phyloP scores from a whole-genome alignment of 2,888 invertebrate species.

The Cybosia mesomella region DNA sequence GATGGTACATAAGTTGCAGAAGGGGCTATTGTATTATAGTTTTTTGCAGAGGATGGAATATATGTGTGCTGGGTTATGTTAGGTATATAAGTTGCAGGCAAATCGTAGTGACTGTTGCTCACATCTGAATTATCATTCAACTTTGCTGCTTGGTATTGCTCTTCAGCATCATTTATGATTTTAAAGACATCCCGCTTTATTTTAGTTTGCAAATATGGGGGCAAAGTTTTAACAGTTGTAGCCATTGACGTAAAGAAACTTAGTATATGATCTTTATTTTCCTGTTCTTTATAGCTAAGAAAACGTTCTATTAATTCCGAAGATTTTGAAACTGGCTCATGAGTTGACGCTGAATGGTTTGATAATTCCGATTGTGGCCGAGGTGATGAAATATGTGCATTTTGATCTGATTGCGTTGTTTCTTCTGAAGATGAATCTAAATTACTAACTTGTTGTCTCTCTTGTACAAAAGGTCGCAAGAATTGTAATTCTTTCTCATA shows the following conservation, averaged over 20 bases:
- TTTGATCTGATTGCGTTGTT: not conserved
- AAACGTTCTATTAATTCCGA: not conserved
- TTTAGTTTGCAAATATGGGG: conserved; percentile 11
- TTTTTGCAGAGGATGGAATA: too few relatives aligned
- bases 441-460: conserved; percentile 9
- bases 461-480: conserved; percentile 4
- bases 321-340: conserved; percentile 1
- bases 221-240: too few relatives aligned
- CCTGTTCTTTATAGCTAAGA: not conserved
- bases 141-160: too few relatives aligned
- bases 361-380: conserved; percentile 5
- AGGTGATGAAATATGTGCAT: not conserved
- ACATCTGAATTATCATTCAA: too few relatives aligned
- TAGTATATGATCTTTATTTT: not conserved
- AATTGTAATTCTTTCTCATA: conserved; percentile 9
- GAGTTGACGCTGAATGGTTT: not conserved
- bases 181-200: conserved; percentile 13
- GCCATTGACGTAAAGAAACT: conserved; percentile 16
- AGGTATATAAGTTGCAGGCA: too few relatives aligned
- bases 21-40: not conserved
- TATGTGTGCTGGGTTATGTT: too few relatives aligned
- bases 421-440: conserved; percentile 15
- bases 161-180: conserved; percentile 16
- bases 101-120: too few relatives aligned
- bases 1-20: too few relatives aligned